These are phyloP conservation scores for Bagarius yarrelli DNA, from an alignment of 2,113 vertebrate genomes.

Conservation along the genomic window DNA sequence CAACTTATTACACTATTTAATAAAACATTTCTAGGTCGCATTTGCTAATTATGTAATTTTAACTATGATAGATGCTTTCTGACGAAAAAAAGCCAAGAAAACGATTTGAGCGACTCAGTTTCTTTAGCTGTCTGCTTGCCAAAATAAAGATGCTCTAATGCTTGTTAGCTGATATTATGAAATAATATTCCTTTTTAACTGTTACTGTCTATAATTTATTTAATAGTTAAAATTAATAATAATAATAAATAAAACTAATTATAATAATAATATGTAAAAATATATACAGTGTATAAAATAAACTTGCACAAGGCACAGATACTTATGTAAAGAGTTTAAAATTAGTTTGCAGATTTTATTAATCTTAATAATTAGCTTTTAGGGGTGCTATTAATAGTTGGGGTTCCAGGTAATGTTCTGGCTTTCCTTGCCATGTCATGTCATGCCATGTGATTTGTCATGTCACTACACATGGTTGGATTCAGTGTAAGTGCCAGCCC, in stretches of 20 bases:
- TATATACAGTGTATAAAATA: neutral
- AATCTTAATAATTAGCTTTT: neutral
- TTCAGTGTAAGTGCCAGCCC: neutral
- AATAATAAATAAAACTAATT: too few species aligned
- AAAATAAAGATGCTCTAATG: neutral
- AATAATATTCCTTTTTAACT: neutral
- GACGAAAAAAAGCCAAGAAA: neutral
- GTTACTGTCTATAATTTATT: neutral
- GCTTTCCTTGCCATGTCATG: too few species aligned
- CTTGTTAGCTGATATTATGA: conserved; percentile 7
- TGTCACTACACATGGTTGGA: neutral
- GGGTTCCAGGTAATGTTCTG: neutral
- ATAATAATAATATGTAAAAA: too few species aligned
- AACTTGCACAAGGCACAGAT: neutral
- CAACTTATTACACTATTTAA: neutral
- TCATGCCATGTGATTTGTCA: too few species aligned
- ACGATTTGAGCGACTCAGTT: neutral
- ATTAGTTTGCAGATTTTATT: neutral
- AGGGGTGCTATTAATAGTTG: neutral
- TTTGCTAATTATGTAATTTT: neutral
- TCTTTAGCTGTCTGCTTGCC: neutral
- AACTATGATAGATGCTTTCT: neutral
- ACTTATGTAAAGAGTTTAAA: neutral
- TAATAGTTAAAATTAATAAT: too few species aligned
- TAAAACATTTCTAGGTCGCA: neutral